Conservation (phyloP, 2,888 invertebrate genomes). For the Drosophila yooni region DNA sequence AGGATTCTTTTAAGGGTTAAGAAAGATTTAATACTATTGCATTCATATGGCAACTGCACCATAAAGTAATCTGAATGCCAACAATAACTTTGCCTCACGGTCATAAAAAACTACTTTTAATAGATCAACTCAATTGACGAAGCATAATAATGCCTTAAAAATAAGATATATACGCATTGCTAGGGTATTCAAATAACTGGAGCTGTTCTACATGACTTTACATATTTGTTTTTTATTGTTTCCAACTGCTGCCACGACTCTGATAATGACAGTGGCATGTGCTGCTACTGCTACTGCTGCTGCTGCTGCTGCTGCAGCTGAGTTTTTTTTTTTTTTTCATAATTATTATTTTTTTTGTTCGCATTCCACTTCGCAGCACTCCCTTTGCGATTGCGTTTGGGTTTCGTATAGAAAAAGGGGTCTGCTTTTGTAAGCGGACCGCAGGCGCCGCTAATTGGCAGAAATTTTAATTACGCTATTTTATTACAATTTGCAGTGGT, state of each 20-base stretch:
- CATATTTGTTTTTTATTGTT: slow-evolving; percentile 7
- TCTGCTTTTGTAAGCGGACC: slow-evolving; percentile 17
- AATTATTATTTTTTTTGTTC: slow-evolving; percentile 41
- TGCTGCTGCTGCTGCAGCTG: background rate
- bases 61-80: background rate
- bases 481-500: slow-evolving; percentile 42
- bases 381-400: background rate
- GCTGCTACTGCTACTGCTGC: background rate
- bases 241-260: slow-evolving; percentile 3
- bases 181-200: background rate
- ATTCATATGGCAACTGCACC: slow-evolving; percentile 1
- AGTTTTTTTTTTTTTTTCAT: slow-evolving; percentile 41
- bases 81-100: background rate
- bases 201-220: background rate
- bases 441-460: slow-evolving; percentile 56
- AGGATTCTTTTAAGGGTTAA: background rate
- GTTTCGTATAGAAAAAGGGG: background rate
- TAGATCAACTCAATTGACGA: background rate
- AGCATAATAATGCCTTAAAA: background rate
- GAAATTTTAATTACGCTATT: slow-evolving; percentile 53
- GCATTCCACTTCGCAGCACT: slow-evolving; percentile 1
- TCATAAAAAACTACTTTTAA: background rate
- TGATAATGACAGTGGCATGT: background rate
- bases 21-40: background rate
- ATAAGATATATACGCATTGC: background rate